These are phyloP conservation scores for Agrotis clavis DNA, from an alignment of 2,888 invertebrate genomes.

Conservation along the genomic window DNA sequence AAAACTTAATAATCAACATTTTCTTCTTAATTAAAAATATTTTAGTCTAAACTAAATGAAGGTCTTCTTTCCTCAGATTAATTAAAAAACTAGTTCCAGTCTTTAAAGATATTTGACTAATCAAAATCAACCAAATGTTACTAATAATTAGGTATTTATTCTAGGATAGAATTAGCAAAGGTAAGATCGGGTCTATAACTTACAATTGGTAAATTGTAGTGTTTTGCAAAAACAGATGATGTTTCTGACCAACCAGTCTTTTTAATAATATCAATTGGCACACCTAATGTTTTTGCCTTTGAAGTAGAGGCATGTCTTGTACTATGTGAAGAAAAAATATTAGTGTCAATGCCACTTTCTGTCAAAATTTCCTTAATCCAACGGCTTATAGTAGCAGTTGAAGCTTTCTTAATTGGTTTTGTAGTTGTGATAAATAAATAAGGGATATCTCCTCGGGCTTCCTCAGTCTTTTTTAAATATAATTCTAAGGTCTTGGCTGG, in stretches of 20 bases:
- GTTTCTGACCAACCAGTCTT: slow-evolving; percentile 3
- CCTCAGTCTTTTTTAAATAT: background rate
- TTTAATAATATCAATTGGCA: slow-evolving; percentile 1
- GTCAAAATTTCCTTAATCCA: slow-evolving; percentile 10
- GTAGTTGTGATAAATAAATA: slow-evolving; percentile 1
- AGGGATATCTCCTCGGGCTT: slow-evolving; percentile 11
- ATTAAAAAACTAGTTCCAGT: no score
- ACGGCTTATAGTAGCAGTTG: background rate
- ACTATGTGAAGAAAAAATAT: slow-evolving; percentile 1
- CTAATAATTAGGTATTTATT: no score
- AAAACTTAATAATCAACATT: no score
- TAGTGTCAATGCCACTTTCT: slow-evolving; percentile 9
- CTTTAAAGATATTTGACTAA: no score
- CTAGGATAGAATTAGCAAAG: no score
- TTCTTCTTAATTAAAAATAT: no score
- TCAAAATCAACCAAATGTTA: no score
- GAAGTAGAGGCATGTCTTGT: slow-evolving; percentile 12
- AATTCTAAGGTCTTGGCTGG: background rate
- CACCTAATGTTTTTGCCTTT: background rate
- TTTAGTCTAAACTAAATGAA: no score
- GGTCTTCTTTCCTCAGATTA: no score
- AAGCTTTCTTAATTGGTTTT: slow-evolving; percentile 14
- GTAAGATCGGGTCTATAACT: no score
- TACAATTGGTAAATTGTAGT: no score
- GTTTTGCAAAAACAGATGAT: background rate